phyloP scores from a whole-genome alignment of 2,113 vertebrate genomes.

The Aplodontia rufa region DNA sequence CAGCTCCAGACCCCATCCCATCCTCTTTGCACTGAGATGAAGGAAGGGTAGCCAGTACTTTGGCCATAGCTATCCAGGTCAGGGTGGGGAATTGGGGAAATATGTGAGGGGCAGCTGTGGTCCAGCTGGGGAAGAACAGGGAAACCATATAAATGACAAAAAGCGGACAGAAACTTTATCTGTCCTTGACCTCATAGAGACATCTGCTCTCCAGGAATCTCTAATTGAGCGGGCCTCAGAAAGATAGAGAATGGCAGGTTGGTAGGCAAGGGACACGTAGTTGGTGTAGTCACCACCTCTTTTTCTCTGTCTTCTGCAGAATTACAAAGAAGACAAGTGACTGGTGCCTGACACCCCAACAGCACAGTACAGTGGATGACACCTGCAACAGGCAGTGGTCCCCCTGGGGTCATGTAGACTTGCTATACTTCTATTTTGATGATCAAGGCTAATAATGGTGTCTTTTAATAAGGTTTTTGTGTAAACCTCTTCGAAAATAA shows the following conservation, averaged over 20 bases:
- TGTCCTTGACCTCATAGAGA: slow-evolving; percentile 50
- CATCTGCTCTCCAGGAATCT: slow-evolving; percentile 56
- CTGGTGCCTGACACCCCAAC: not conserved
- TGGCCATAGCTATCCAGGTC: not conserved
- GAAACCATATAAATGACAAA: not conserved
- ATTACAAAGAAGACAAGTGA: not conserved
- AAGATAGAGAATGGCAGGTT: slow-evolving; percentile 71
- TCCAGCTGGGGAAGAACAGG: not conserved
- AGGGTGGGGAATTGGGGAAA: not conserved
- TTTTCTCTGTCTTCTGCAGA: not conserved
- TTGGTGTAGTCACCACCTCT: slow-evolving; percentile 68
- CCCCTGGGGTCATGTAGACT: not conserved
- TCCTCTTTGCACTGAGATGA: not conserved
- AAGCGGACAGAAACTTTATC: not conserved
- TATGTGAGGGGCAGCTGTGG: fast-evolving
- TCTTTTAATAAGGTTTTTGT: not conserved
- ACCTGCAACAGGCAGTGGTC: not conserved
- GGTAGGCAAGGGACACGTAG: slow-evolving; percentile 73
- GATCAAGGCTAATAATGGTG: not conserved
- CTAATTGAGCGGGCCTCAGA: slow-evolving; percentile 65
- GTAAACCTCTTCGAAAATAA: not conserved
- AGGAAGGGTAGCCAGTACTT: not conserved
- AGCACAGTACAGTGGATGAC: not conserved
- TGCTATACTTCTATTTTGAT: not conserved
- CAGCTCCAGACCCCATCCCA: no score